Evolutionary conservation across 2,113 vertebrate genomes (phyloP), one percentile per base, ranked within the genome.

Genomic region (Eulemur rufifrons): DNA sequence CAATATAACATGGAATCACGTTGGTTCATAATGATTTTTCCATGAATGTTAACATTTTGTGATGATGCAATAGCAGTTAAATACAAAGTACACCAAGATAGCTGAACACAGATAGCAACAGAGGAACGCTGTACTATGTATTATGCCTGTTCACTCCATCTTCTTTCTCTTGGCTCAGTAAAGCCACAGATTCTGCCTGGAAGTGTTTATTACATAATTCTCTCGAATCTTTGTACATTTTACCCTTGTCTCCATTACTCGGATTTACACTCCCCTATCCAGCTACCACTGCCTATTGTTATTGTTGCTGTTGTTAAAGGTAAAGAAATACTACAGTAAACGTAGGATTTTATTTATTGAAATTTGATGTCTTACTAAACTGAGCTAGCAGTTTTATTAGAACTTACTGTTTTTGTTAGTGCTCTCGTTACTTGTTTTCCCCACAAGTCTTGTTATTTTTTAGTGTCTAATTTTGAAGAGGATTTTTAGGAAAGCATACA

Each of bases 271-370:
- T 39, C 34, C 9, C 37, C 4, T 14, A 69, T 78, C 20, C 34
- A 88, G 32, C 12, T 84, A 73, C 23, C 45, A 88, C 3, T 59
- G 39, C 23, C 71, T 87, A 77, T 83, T 71, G 32, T 69, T 80
- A 34, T 5, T 59, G n/a, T n/a, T 18, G 14, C 8, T 91, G n/a
- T 20, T 88, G 45, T 66, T 74, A 21, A 95, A 78, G 11, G 6
- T 69, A 87, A 91, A 77, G 14, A 95, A 84, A 83, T 34, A 54
- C 27, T 83, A 68, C 7, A 94, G 82, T 71, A 86, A 66, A 76
- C 50, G 78, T 0, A 80, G 14, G 13, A 61, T 42, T 77, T 87
- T 32, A 50, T 47, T 91, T 94, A 87, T 25, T 64, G 52, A 92
- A 95, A 84, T 64, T 78, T 32, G 5, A 91, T 87, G 66, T 42